A percentile compares a stretch with the other conserved stretches of the same genome.
These are phyloP conservation scores for Dendrocincla tyrannina DNA, from an alignment of 2,797 vertebrate genomes.

Conservation along the genomic window DNA sequence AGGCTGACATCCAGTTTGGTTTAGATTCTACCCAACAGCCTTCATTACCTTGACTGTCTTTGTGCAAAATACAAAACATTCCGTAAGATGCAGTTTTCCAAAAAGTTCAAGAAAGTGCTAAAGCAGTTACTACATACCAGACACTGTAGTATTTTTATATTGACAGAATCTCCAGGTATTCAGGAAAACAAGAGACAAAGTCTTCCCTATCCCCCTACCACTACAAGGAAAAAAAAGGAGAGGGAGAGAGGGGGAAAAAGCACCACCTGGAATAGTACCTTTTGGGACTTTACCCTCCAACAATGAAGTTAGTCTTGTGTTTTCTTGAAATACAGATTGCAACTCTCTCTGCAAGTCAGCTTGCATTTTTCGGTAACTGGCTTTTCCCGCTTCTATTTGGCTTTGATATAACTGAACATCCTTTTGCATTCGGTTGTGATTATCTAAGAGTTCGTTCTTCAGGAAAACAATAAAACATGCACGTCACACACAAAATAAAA, in stretches of 20 bases:
- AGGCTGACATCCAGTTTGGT: neutral
- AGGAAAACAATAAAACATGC: neutral
- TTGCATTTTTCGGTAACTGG: slow-evolving; percentile 72
- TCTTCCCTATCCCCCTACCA: neutral
- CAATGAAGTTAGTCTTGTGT: slow-evolving; percentile 81
- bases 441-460: slow-evolving; percentile 68
- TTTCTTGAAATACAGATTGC: slow-evolving; percentile 83
- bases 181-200: neutral
- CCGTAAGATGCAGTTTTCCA: neutral
- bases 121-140: neutral
- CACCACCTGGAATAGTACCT: slow-evolving; percentile 72
- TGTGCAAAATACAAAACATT: neutral
- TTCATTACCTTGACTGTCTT: neutral
- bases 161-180: neutral
- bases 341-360: slow-evolving; percentile 79
- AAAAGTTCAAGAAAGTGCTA: neutral
- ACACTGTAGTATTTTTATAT: neutral
- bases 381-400: slow-evolving; percentile 71
- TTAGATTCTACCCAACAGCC: neutral
- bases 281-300: slow-evolving; percentile 87
- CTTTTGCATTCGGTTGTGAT: slow-evolving; percentile 70
- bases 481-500: neutral
- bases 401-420: slow-evolving; percentile 61
- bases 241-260: neutral
- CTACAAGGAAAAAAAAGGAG: neutral